Conservation (phyloP, 1,140 invertebrate species). For the Nasonia longicornis region DNA sequence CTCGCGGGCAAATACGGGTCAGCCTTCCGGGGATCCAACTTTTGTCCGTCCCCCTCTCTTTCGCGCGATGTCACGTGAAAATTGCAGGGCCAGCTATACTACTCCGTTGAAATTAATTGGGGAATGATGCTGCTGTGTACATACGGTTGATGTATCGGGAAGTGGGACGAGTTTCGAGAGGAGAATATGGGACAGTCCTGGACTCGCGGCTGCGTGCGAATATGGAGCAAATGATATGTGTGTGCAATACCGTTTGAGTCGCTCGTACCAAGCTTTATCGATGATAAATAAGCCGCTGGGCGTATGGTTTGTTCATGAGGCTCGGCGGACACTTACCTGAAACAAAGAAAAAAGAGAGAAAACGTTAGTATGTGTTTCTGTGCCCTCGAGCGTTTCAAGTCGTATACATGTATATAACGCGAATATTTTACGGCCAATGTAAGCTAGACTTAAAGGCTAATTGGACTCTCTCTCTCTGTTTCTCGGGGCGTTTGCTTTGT, state of each 20-base stretch:
- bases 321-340: constrained; percentile 48
- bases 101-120: not conserved
- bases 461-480: not conserved
- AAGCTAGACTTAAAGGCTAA: not conserved
- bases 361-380: constrained; percentile 18
- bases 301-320: constrained; percentile 19
- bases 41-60: too few species aligned
- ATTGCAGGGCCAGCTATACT: not conserved
- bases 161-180: too few species aligned
- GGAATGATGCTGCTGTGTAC: too few species aligned
- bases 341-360: constrained; percentile 45
- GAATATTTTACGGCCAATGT: constrained; percentile 11
- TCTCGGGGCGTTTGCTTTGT: constrained; percentile 31
- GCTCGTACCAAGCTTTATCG: constrained; percentile 31
- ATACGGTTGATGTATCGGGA: not conserved
- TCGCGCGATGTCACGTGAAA: not conserved
- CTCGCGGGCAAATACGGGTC: not conserved
- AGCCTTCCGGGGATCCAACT: not conserved
- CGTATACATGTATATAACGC: not conserved
- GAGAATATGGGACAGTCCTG: too few species aligned
- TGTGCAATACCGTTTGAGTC: constrained; percentile 22
- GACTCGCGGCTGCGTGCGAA: too few species aligned
- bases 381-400: constrained; percentile 24
- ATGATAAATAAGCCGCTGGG: constrained; percentile 35
- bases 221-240: too few species aligned